Conservation (phyloP, 2,888 invertebrate species). For the Tenodera sinensis region DNA sequence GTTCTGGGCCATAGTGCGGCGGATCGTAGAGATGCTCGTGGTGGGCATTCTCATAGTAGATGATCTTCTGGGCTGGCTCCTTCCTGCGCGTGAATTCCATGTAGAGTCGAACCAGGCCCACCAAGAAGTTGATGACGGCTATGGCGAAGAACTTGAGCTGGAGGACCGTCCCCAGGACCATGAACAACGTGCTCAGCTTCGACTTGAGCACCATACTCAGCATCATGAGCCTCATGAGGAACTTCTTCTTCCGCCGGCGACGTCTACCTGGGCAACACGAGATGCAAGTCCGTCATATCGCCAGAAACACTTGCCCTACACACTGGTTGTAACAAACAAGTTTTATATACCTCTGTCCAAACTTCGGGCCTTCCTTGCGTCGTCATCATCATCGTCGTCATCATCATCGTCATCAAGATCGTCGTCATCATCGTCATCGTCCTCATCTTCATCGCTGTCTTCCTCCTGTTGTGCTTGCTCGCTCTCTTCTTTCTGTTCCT, state of each 20-base stretch:
- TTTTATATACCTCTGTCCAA: neutral
- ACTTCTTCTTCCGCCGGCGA: neutral
- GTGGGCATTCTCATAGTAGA: neutral
- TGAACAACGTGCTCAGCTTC: constrained; percentile 3
- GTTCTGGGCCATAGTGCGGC: neutral
- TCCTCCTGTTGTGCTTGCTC: neutral
- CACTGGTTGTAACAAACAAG: neutral
- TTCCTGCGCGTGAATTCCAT: neutral
- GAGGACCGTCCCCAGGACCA: neutral
- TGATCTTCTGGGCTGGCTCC: neutral
- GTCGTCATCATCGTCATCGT: neutral
- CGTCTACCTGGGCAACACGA: neutral
- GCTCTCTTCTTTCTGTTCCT: neutral
- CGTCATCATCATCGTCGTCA: neutral
- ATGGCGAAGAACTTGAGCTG: constrained; percentile 12
- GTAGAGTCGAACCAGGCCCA: constrained; percentile 1
- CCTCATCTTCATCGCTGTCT: neutral
- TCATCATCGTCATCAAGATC: neutral
- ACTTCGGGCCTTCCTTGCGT: neutral
- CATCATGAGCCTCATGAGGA: constrained; percentile 15
- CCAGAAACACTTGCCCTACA: neutral
- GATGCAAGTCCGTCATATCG: neutral
- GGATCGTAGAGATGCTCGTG: neutral
- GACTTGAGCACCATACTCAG: constrained; percentile 5
- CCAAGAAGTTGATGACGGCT: neutral